Evolutionary conservation across 2,888 invertebrate genomes (phyloP), one percentile per base, ranked within the genome.

Genomic region (Cataglyphis albicans): DNA sequence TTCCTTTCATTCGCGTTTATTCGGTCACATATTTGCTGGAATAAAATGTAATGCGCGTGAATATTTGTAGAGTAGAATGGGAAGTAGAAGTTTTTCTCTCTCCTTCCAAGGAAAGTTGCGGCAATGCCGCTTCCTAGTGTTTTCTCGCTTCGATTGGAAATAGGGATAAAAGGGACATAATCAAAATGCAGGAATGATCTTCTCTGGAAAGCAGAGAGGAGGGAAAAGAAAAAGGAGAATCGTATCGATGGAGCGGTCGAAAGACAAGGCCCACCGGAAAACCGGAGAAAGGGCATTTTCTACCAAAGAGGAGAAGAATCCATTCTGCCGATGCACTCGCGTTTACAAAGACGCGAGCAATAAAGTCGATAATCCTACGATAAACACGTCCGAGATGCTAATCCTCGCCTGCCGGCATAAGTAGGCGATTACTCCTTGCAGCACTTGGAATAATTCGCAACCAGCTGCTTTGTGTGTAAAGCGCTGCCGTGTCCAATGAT

Each of bases 341-440:
- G 82, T 84, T 70, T 83, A 82, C 82, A 74, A 88, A 86, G 85
- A 82, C 84, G 84, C 75, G 75, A 55, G 85, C 84, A 85, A 87
- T 89, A 89, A 89, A 89, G 87, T 90, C 84, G 82, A 84, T 84
- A 90, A 89, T 88, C 90, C 87, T 25, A 41, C 87, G 85, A 89
- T 89, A 89, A 89, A 90, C 88, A 90, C 87, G 81, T 88, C 85
- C 82, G 48, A 67, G 75, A 82, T 82, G 63, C 75, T 87, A 83
- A 88, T 82, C 85, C 85, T 81, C 52, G 76, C 38, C 82, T 85
- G 76, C 32, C 63, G 63, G 52, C 41, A 10, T 75, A 74, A 74
- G 63, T 64, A 76, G 52, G 35, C 78, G 41, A 76, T 67, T 76
- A 82, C 65, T 21, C 44, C 80, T 44, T 80, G 78, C 67, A 44